These are phyloP conservation scores for Cotesia typhae DNA, from an alignment of 1,140 invertebrate genomes.

Conservation along the genomic window DNA sequence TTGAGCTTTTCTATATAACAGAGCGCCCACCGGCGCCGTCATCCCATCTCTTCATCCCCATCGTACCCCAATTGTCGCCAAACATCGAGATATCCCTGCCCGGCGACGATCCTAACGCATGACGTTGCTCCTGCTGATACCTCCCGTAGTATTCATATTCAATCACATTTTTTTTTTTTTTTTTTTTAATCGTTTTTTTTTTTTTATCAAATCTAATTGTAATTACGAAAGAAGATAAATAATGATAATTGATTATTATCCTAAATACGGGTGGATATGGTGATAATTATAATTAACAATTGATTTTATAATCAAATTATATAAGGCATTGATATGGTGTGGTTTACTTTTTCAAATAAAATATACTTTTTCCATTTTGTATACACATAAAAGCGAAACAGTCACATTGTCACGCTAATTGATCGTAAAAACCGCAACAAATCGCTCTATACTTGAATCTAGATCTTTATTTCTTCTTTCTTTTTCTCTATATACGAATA, in stretches of 20 bases:
- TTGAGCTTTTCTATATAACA: no score
- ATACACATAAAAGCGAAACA: no score
- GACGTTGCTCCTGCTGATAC: constrained; percentile 24
- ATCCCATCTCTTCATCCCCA: background rate
- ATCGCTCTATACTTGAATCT: background rate
- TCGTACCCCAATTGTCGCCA: no score
- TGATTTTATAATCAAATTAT: background rate
- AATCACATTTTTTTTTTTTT: constrained; percentile 14
- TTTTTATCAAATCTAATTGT: background rate
- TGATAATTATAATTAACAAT: constrained; percentile 24
- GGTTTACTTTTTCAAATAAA: no score
- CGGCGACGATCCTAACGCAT: constrained; percentile 32
- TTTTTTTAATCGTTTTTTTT: background rate
- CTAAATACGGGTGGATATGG: background rate
- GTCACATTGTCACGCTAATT: no score
- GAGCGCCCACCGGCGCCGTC: constrained; percentile 21
- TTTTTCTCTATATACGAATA: no score
- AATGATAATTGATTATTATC: constrained; percentile 2
- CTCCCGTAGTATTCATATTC: no score
- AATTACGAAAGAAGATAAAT: background rate
- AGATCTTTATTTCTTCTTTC: background rate
- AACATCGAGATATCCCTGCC: no score
- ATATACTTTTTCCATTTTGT: background rate
- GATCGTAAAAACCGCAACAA: background rate
- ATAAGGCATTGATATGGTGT: no score